A percentile compares a stretch with the other conserved stretches of the same genome.
Evolutionary conservation across 2,888 invertebrate species (phyloP).

Genomic region (Tetheella fluctuosa): DNA sequence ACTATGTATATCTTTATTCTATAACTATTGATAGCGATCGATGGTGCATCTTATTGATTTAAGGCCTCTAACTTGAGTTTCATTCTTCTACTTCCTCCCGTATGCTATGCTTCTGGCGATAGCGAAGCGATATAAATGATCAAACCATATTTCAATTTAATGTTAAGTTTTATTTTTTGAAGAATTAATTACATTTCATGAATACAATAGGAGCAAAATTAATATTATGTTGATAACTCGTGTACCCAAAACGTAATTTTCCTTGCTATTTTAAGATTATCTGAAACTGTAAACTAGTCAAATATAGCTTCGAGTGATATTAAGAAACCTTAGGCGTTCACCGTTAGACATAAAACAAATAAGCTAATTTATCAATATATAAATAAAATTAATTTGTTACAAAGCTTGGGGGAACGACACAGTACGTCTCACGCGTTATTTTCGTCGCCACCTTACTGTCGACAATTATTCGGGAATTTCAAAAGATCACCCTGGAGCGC

Average conservation of each 20-base stretch:
- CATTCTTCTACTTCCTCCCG: too few species aligned
- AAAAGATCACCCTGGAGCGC: conserved; percentile 78
- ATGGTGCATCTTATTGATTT: background rate
- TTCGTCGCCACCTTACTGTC: conserved; percentile 78
- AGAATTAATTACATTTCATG: background rate
- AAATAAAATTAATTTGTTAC: conserved; percentile 79
- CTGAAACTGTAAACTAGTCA: background rate
- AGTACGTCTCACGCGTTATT: conserved; percentile 69
- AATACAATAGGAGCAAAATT: background rate
- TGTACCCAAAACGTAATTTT: background rate
- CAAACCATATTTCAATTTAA: too few species aligned
- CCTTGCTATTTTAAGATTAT: background rate
- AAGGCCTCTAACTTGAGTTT: background rate
- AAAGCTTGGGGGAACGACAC: conserved; percentile 68
- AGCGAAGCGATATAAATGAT: background rate
- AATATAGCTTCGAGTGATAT: background rate
- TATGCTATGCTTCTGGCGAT: background rate
- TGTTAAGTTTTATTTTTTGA: background rate
- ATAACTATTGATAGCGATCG: background rate
- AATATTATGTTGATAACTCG: background rate
- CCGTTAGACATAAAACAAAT: conserved; percentile 58
- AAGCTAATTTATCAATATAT: conserved; percentile 77
- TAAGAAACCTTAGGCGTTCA: conserved; percentile 22
- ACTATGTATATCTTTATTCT: background rate
- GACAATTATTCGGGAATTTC: conserved; percentile 83